A percentile compares a stretch with the other conserved stretches of the same genome.
phyloP scores from a whole-genome alignment of 2,888 invertebrate species.

The Agonopterix alstromeriana region DNA sequence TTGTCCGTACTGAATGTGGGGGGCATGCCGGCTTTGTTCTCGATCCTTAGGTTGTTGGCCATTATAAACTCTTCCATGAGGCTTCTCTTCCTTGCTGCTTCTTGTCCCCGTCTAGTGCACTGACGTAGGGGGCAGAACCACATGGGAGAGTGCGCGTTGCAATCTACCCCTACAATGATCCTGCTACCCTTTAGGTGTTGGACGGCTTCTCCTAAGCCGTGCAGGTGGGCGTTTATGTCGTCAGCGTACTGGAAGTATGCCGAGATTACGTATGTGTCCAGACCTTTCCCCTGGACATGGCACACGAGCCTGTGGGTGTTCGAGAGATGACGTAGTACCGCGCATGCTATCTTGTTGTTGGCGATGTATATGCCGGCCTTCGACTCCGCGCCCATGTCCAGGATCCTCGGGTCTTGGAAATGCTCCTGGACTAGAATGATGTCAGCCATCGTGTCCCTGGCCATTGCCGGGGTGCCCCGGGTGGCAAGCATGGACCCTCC shows the following conservation, averaged over 20 bases:
- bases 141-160: slow-evolving; percentile 13
- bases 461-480: background rate
- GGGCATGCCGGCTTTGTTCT: slow-evolving; percentile 9
- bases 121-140: slow-evolving; percentile 14
- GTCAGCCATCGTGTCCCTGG: background rate
- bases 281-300: background rate
- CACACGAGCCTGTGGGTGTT: background rate
- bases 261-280: background rate
- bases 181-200: background rate
- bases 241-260: background rate
- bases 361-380: background rate
- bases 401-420: background rate
- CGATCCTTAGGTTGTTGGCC: background rate
- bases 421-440: background rate
- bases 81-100: slow-evolving; percentile 4
- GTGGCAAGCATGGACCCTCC: background rate
- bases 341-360: background rate
- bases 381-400: background rate
- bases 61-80: slow-evolving; percentile 13
- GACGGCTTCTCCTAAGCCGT: background rate
- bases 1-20: slow-evolving; percentile 12
- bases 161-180: background rate
- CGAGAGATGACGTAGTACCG: background rate
- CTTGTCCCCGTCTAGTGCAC: slow-evolving; percentile 9
- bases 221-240: background rate